Percentiles rank a stretch among this genome's conserved stretches.
Evolutionary conservation across 2,797 vertebrate genomes (phyloP).

Genomic region (Telmatherina bonti): DNA sequence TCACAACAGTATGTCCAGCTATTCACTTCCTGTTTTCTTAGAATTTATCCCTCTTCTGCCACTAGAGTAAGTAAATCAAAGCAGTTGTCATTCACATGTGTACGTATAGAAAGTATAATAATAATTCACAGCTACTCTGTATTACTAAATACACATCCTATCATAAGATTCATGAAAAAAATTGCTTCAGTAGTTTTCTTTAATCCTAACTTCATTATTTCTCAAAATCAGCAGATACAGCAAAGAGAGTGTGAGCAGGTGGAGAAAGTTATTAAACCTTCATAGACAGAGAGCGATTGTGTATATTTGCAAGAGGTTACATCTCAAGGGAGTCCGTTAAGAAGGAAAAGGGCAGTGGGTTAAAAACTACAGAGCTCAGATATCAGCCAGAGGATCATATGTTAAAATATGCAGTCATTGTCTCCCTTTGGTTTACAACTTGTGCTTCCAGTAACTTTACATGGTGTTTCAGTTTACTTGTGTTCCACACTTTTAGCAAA

Average conservation of each 20-base stretch:
- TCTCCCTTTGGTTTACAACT: neutral
- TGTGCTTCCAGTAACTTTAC: neutral
- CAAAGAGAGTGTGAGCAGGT: slow-evolving; percentile 9
- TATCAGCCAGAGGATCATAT: slow-evolving; percentile 30
- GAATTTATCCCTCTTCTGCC: slow-evolving; percentile 3
- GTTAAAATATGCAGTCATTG: slow-evolving; percentile 18
- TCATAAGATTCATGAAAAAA: slow-evolving; percentile 33
- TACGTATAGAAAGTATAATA: neutral
- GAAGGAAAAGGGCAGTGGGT: slow-evolving; percentile 31
- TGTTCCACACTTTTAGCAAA: neutral
- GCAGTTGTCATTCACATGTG: slow-evolving; percentile 11
- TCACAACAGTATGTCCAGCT: neutral
- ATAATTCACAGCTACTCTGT: neutral
- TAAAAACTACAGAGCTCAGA: slow-evolving; percentile 40
- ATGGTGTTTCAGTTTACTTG: neutral
- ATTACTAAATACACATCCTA: slow-evolving; percentile 2
- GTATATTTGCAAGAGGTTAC: slow-evolving; percentile 10
- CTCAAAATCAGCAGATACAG: slow-evolving; percentile 25
- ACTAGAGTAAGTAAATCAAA: slow-evolving; percentile 9
- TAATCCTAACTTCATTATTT: slow-evolving; percentile 18
- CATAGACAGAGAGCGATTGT: neutral
- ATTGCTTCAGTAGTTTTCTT: slow-evolving; percentile 32
- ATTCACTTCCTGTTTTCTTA: slow-evolving; percentile 5
- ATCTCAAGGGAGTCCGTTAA: slow-evolving; percentile 53
- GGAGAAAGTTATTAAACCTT: slow-evolving; percentile 32